Evolutionary conservation across 2,888 invertebrate genomes (phyloP), one percentile per base, ranked within the genome.

Genomic region (Trimorus sp.): DNA sequence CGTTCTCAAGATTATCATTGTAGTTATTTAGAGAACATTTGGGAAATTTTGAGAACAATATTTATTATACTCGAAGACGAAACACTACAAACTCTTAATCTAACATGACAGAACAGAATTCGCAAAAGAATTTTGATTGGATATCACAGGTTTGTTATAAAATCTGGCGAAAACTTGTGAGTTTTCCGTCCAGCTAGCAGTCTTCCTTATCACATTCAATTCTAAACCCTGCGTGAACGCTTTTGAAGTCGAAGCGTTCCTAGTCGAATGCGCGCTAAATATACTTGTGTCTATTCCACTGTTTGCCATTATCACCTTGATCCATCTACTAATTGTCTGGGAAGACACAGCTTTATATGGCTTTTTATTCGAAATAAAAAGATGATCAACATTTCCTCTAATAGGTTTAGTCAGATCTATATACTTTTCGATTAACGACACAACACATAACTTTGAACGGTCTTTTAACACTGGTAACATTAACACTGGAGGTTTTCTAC

Each of bases 231-330:
- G 40, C 15, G n/a, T 40, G 8, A 62, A 58, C n/a, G 71, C 16
- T 51, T 58, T 59, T 37, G 58, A 70, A 9, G 70, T 71, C 9
- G 71, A 15, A 7, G 71, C 71, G 26, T 71, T 42, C 12, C 71
- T 49, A 2, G 71, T 71, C 8, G 60, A 62, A 37, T 73, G 66
- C 4, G 71, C 16, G 38, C 42, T 42, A 36, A 73, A 73, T 3
- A 62, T 14, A 12, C 7, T 54, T 42, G 62, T 62, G 16, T 73
- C 71, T n/a, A 73, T 62, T 4, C 71, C 71, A n/a, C 71, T 73
- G 36, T 60, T 62, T 8, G 12, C 9, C 11, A 62, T 45, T n/a
- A n/a, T 36, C 0, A 36, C 11, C 62, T 73, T 73, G 2, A 73
- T 73, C 62, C 62, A 62, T 42, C 71, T 16, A 36, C 62, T 40